Conservation (phyloP, 2,113 vertebrate species). For the Rostratula benghalensis region DNA sequence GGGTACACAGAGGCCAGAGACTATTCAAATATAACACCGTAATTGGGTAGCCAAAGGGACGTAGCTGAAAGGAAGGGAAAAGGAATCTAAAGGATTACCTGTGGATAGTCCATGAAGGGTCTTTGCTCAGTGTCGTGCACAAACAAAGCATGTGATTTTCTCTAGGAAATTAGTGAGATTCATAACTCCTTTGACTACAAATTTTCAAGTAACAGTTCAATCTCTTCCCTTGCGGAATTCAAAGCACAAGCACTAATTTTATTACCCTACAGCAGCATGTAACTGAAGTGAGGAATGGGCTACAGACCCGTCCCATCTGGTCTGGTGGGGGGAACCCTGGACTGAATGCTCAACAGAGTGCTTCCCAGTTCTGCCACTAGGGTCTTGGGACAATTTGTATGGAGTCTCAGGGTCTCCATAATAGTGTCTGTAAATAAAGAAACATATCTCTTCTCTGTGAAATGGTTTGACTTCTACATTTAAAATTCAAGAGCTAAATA, state of each 20-base stretch:
- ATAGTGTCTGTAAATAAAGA: background rate
- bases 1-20: background rate
- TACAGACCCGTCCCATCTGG: background rate
- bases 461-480: background rate
- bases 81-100: background rate
- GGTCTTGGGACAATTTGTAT: background rate
- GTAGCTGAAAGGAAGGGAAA: background rate
- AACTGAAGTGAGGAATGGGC: background rate
- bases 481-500: background rate
- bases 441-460: background rate
- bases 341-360: background rate
- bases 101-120: background rate
- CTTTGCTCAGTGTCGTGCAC: background rate
- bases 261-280: background rate
- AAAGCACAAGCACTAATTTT: background rate
- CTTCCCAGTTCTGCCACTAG: background rate
- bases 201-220: background rate
- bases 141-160: background rate
- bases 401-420: rapidly evolving
- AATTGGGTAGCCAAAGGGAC: background rate
- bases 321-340: background rate
- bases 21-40: background rate
- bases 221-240: background rate
- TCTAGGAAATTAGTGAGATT: background rate
- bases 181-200: background rate